Conservation (phyloP, 2,888 invertebrate genomes). For the Belgica antarctica region DNA sequence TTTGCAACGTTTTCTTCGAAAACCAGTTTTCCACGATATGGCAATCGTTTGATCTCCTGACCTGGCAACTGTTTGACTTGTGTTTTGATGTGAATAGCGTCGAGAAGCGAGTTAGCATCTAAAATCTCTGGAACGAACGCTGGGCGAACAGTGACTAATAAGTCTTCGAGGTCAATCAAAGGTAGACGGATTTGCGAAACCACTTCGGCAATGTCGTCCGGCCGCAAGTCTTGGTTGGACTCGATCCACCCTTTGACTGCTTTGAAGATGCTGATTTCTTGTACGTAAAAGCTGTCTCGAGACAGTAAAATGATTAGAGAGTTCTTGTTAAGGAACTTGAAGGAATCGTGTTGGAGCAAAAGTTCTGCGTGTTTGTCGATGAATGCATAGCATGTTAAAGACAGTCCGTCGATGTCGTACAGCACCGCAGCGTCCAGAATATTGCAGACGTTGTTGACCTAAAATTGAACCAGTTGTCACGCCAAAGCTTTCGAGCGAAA, state of each 20-base stretch:
- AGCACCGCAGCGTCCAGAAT: constrained; percentile 83
- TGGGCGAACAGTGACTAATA: constrained; percentile 84
- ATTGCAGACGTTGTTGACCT: constrained; percentile 86
- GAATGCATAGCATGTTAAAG: constrained; percentile 81
- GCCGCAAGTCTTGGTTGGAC: constrained; percentile 65
- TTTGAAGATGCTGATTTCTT: constrained; percentile 91
- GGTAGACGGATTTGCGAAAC: constrained; percentile 74
- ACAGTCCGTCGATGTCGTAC: constrained; percentile 65
- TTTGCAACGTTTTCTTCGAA: constrained; percentile 92
- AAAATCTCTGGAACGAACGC: constrained; percentile 83
- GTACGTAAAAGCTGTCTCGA: constrained; percentile 93
- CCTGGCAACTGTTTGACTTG: no score
- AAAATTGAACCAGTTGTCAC: no score
- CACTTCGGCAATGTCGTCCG: constrained; percentile 56
- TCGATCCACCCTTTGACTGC: constrained; percentile 77
- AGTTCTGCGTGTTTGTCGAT: constrained; percentile 87
- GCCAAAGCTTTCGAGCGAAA: no score
- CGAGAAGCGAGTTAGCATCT: constrained; percentile 84
- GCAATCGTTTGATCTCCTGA: constrained; percentile 68
- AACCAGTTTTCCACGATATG: constrained; percentile 80
- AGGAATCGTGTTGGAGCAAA: constrained; percentile 79
- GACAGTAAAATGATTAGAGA: constrained; percentile 82
- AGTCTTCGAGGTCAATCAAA: constrained; percentile 68
- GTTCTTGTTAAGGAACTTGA: constrained; percentile 77
- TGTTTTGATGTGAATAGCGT: constrained; percentile 87